These are phyloP conservation scores for Anolis sagrei DNA, from an alignment of 2,113 vertebrate species.

Conservation along the genomic window DNA sequence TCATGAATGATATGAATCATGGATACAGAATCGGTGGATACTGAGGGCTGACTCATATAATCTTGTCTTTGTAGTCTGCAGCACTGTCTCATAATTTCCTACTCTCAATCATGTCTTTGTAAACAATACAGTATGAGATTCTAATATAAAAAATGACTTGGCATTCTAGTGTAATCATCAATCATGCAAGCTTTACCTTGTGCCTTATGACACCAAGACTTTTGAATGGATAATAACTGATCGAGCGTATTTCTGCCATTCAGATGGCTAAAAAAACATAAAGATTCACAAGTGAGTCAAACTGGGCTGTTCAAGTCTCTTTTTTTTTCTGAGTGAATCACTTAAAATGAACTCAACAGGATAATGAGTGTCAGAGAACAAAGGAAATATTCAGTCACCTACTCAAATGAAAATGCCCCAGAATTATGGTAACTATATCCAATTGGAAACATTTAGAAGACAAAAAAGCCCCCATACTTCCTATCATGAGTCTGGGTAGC, in stretches of 20 bases:
- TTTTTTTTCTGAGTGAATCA: not conserved
- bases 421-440: too few species aligned
- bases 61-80: not conserved
- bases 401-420: not conserved
- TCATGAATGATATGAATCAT: too few species aligned
- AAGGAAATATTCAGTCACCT: not conserved
- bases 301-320: not conserved
- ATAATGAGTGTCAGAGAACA: not conserved
- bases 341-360: not conserved
- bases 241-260: not conserved
- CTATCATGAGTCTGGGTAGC: not conserved
- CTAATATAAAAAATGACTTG: not conserved
- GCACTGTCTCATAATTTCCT: constrained; percentile 6
- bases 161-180: constrained; percentile 7
- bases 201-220: constrained; percentile 9
- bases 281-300: not conserved
- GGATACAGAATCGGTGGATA: too few species aligned
- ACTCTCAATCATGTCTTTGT: not conserved
- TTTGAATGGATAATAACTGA: constrained; percentile 29
- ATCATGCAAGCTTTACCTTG: constrained; percentile 15
- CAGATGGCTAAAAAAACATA: not conserved
- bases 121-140: constrained; percentile 31
- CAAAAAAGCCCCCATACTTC: not conserved
- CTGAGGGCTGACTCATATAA: not conserved
- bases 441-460: too few species aligned